Conservation (phyloP, 2,113 vertebrate genomes). For the Gnathonemus longibarbis region DNA sequence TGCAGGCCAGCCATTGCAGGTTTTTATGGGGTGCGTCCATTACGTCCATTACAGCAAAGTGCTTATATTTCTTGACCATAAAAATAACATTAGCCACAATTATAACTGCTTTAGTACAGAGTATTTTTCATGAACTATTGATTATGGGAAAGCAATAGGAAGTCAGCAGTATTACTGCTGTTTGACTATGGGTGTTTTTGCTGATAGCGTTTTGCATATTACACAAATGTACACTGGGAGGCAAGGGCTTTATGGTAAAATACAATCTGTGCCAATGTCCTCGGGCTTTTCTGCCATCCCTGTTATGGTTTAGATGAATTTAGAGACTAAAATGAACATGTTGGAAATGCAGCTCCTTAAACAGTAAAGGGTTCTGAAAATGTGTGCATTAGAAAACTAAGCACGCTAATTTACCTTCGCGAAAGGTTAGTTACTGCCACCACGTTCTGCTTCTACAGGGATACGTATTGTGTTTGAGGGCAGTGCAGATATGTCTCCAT, state of each 20-base stretch:
- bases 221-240: background rate
- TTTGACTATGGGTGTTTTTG: background rate
- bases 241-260: background rate
- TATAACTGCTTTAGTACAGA: background rate
- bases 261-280: background rate
- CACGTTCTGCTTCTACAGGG: background rate
- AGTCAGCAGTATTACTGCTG: background rate
- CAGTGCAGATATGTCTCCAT: background rate
- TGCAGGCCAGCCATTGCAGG: conserved; percentile 12
- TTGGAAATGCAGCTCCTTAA: background rate
- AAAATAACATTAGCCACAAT: conserved; percentile 23
- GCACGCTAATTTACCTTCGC: background rate
- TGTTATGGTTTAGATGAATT: background rate
- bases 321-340: background rate
- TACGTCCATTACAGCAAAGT: conserved; percentile 26
- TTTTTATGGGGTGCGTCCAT: conserved; percentile 17
- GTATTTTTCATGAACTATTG: conserved; percentile 2
- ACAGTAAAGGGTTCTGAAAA: background rate
- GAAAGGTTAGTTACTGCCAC: background rate
- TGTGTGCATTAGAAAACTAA: background rate
- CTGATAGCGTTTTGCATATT: background rate
- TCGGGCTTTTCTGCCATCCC: background rate
- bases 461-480: background rate
- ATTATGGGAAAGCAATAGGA: background rate
- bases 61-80: conserved; percentile 17